These are phyloP conservation scores for Cirrhinus molitorella DNA, from an alignment of 2,797 vertebrate species.

Conservation along the genomic window DNA sequence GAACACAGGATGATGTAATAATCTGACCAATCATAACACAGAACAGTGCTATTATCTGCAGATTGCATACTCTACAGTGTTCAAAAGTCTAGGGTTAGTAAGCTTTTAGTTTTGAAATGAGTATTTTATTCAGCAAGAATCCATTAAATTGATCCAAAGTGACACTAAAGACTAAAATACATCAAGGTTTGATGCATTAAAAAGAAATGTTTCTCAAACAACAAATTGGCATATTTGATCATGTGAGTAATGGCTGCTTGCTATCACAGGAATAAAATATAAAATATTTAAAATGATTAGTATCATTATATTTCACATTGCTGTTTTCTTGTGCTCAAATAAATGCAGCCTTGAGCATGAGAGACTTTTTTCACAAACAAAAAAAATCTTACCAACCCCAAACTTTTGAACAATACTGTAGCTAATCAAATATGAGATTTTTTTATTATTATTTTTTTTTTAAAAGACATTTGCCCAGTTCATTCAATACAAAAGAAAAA, in stretches of 20 bases:
- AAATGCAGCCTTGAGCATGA: background rate
- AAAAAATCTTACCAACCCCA: background rate
- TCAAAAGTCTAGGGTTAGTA: background rate
- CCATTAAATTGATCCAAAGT: background rate
- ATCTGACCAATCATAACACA: no score
- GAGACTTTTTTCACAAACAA: background rate
- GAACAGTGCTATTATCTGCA: background rate
- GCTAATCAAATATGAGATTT: background rate
- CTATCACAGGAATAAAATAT: background rate
- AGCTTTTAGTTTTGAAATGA: background rate
- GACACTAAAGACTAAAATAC: background rate
- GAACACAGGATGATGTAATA: background rate
- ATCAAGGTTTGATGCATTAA: background rate
- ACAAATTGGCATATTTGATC: background rate
- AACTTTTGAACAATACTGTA: background rate
- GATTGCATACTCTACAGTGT: background rate
- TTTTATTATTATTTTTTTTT: no score
- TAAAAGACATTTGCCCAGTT: background rate
- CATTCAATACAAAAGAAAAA: background rate
- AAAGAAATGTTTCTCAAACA: background rate
- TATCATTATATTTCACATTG: background rate
- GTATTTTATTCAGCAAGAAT: background rate
- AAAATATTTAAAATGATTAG: background rate
- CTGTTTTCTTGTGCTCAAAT: background rate
- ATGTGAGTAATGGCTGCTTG: background rate